These are phyloP conservation scores for Panopea generosa DNA, from an alignment of 2,888 invertebrate species.

Conservation along the genomic window DNA sequence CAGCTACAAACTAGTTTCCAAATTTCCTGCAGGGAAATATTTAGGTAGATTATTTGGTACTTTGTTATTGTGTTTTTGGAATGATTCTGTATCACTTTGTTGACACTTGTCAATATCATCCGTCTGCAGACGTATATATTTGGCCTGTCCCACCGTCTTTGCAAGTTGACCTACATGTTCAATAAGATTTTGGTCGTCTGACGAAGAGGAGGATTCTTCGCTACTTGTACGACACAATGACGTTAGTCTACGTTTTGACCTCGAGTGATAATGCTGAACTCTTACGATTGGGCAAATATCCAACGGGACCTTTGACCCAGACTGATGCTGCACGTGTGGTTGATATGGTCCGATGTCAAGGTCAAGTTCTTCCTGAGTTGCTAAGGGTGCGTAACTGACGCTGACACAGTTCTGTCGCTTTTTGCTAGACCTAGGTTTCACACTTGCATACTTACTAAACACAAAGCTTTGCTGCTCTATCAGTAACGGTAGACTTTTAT, in stretches of 20 bases:
- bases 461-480: constrained; percentile 42
- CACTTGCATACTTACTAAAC: constrained; percentile 41
- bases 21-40: constrained; percentile 8
- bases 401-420: not conserved
- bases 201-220: constrained; percentile 39
- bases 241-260: constrained; percentile 55
- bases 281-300: constrained; percentile 63
- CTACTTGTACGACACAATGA: constrained; percentile 54
- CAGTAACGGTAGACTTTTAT: constrained; percentile 58
- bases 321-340: constrained; percentile 39
- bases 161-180: constrained; percentile 11
- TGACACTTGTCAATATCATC: constrained; percentile 7
- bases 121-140: constrained; percentile 41
- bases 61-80: not conserved
- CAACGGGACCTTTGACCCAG: constrained; percentile 51
- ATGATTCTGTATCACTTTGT: not conserved
- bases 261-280: constrained; percentile 61
- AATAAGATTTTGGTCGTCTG: constrained; percentile 24
- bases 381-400: constrained; percentile 37
- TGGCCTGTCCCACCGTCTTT: constrained; percentile 31
- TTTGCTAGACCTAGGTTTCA: not conserved
- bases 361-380: constrained; percentile 37
- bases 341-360: constrained; percentile 32
- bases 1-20: constrained; percentile 27
- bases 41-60: not conserved